These are phyloP conservation scores for Semnornis frantzii DNA, from an alignment of 2,113 vertebrate genomes.

Conservation along the genomic window DNA sequence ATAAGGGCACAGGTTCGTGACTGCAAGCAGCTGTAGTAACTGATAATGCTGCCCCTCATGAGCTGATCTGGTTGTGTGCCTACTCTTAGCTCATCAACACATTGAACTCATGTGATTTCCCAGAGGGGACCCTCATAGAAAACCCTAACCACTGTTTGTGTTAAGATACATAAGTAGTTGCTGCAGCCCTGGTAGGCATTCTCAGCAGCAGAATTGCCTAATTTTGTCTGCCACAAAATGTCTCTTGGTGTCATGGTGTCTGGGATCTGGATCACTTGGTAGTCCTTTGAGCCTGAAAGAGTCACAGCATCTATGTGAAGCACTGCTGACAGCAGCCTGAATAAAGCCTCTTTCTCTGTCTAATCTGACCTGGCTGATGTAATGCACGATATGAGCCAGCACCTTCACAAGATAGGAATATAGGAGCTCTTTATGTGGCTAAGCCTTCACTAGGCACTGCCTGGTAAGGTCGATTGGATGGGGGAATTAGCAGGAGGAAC, in stretches of 20 bases:
- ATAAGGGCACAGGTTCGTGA: neutral
- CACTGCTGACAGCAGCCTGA: slow-evolving; percentile 27
- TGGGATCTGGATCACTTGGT: slow-evolving; percentile 18
- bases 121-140: neutral
- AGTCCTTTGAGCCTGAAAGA: slow-evolving; percentile 38
- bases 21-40: neutral
- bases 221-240: neutral
- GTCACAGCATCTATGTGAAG: slow-evolving; percentile 19
- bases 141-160: neutral
- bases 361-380: slow-evolving; percentile 52
- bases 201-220: neutral
- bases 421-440: slow-evolving; percentile 54
- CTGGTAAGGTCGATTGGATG: neutral
- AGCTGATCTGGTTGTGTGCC: neutral
- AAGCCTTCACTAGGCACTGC: slow-evolving; percentile 49
- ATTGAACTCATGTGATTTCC: neutral
- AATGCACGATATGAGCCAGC: slow-evolving; percentile 21
- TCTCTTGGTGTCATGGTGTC: neutral
- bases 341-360: slow-evolving; percentile 61
- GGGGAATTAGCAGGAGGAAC: slow-evolving; percentile 39
- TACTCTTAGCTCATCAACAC: neutral
- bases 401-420: slow-evolving; percentile 39
- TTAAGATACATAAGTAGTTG: neutral
- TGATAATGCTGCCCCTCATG: neutral
- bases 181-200: neutral